Conservation (phyloP, 1,140 invertebrate genomes). For the Cydia fagiglandana region DNA sequence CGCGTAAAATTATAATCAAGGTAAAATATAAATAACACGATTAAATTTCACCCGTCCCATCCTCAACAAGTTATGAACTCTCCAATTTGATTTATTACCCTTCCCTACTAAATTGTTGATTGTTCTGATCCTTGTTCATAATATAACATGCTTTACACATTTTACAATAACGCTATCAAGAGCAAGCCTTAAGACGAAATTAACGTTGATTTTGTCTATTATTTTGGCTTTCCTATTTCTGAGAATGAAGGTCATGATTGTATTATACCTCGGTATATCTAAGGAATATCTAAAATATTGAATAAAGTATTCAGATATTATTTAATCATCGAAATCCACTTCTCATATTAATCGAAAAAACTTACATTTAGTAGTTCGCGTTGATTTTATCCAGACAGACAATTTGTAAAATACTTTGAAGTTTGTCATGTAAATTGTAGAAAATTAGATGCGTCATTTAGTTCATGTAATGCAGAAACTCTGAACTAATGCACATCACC, state of each 20-base stretch:
- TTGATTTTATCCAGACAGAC: background rate
- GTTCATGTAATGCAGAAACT: slow-evolving; percentile 13
- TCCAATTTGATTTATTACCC: background rate
- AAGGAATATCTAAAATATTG: background rate
- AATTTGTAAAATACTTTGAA: background rate
- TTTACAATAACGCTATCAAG: background rate
- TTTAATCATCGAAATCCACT: background rate
- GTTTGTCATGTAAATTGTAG: background rate
- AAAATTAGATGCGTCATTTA: slow-evolving; percentile 3
- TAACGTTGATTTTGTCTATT: background rate
- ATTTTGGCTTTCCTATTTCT: background rate
- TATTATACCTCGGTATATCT: background rate
- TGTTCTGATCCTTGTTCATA: background rate
- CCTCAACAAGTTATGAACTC: background rate
- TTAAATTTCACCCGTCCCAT: background rate
- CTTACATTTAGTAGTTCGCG: background rate
- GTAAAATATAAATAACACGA: background rate
- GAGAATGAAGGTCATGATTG: background rate
- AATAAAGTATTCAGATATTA: background rate
- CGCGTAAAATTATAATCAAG: background rate
- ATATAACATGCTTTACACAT: slow-evolving; percentile 4
- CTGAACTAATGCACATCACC: background rate
- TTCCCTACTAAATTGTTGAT: slow-evolving; percentile 3
- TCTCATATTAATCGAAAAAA: background rate
- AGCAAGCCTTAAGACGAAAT: background rate